Evolutionary conservation across 2,113 vertebrate genomes (phyloP).

Genomic region (Barbus barbus): DNA sequence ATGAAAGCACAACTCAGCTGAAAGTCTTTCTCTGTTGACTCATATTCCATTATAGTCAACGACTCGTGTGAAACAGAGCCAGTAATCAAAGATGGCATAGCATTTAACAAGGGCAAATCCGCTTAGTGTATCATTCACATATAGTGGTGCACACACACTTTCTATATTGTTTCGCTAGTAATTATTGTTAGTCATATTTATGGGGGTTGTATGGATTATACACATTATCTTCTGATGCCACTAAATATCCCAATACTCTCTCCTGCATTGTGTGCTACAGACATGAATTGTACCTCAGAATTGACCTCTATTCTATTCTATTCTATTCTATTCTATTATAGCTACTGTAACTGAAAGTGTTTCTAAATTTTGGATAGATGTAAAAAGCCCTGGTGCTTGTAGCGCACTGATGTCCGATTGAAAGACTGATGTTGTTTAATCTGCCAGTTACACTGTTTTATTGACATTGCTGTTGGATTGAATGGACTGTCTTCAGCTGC

Average conservation of each 20-base stretch:
- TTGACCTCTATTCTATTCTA: no score
- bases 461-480: not conserved
- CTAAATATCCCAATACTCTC: not conserved
- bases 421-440: not conserved
- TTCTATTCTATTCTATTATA: no score
- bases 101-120: constrained; percentile 13
- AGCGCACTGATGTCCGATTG: not conserved
- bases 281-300: not conserved
- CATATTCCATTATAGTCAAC: constrained; percentile 8
- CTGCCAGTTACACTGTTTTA: not conserved
- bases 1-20: constrained; percentile 1
- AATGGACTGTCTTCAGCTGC: not conserved
- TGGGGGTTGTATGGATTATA: not conserved
- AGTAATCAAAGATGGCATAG: constrained; percentile 9
- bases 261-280: not conserved
- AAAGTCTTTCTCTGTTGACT: constrained; percentile 17
- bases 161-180: not conserved
- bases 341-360: not conserved
- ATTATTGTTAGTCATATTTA: not conserved
- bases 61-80: constrained; percentile 14
- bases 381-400: no score
- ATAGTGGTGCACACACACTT: not conserved
- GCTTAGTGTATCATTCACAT: not conserved
- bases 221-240: not conserved
- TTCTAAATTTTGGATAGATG: not conserved